Conservation (phyloP, 1,140 invertebrate species). For the Drosophila repleta region DNA sequence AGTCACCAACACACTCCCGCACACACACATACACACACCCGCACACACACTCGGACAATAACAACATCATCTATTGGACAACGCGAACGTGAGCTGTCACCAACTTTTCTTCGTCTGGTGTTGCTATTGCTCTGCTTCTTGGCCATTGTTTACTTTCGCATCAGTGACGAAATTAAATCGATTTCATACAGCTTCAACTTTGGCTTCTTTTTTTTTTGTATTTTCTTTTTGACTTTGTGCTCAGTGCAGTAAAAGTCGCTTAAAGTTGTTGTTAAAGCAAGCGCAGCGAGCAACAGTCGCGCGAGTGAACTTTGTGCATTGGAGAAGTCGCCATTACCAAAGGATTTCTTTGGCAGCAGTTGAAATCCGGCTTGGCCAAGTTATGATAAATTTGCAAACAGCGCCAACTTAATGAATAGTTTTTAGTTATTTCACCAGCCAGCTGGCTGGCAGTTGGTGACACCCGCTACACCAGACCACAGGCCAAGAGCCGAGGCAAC, state of each 20-base stretch:
- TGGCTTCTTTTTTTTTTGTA: background rate
- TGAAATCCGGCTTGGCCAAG: slow-evolving; percentile 61
- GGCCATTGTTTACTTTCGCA: slow-evolving; percentile 66
- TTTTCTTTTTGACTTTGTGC: slow-evolving; percentile 25
- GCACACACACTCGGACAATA: slow-evolving; percentile 11
- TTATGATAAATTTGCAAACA: slow-evolving; percentile 77
- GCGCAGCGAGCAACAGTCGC: slow-evolving; percentile 12
- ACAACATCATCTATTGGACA: slow-evolving; percentile 60
- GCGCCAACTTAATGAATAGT: slow-evolving; percentile 74
- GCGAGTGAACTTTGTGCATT: slow-evolving; percentile 17
- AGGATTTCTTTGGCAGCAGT: slow-evolving; percentile 29
- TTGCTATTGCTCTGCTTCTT: slow-evolving; percentile 34
- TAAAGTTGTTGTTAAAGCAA: slow-evolving; percentile 50
- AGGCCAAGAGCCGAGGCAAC: slow-evolving; percentile 27
- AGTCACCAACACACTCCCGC: slow-evolving; percentile 5
- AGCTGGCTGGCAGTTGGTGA: slow-evolving; percentile 27
- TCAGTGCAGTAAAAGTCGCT: slow-evolving; percentile 21
- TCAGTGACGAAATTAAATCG: slow-evolving; percentile 78
- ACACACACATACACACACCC: slow-evolving; percentile 10
- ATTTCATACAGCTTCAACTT: slow-evolving; percentile 53
- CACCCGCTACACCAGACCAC: slow-evolving; percentile 48
- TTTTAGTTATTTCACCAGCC: slow-evolving; percentile 32
- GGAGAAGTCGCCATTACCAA: slow-evolving; percentile 1
- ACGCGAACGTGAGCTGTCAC: slow-evolving; percentile 77
- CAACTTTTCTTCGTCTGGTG: slow-evolving; percentile 55